phyloP scores from a whole-genome alignment of 2,888 invertebrate genomes.

The Lissocephala sabroskyi region DNA sequence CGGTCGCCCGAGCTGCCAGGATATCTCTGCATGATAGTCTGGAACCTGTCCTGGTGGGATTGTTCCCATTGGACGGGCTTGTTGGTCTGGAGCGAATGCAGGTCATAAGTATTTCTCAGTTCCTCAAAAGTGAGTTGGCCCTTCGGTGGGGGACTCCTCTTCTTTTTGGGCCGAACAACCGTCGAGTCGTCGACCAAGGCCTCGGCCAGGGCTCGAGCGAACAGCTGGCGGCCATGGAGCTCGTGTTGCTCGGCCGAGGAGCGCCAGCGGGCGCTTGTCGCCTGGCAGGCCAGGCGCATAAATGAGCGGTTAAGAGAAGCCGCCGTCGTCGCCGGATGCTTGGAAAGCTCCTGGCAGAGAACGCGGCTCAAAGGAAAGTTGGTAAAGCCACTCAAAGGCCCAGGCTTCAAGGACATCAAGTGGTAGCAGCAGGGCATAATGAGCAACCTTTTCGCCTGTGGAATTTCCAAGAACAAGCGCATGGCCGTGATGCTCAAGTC shows the following conservation, averaged over 20 bases:
- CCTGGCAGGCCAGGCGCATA: conserved; percentile 82
- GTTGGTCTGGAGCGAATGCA: conserved; percentile 35
- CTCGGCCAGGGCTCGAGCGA: conserved; percentile 78
- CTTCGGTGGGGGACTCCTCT: not conserved
- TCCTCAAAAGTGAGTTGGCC: conserved; percentile 24
- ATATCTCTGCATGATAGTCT: conserved; percentile 36
- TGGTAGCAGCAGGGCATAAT: conserved; percentile 89
- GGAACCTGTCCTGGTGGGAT: no score
- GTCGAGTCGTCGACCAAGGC: conserved; percentile 45
- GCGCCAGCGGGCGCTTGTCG: conserved; percentile 75
- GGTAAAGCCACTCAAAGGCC: conserved; percentile 63
- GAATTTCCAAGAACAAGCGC: conserved; percentile 77
- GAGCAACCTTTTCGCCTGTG: conserved; percentile 75
- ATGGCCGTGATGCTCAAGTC: conserved; percentile 82
- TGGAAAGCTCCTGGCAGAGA: conserved; percentile 68
- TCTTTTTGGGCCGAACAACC: no score
- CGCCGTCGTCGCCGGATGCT: conserved; percentile 1
- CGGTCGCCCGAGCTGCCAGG: conserved; percentile 42
- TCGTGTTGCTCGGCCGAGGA: conserved; percentile 73
- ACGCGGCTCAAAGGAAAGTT: conserved; percentile 80
- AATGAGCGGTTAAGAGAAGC: conserved; percentile 77
- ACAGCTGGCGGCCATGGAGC: conserved; percentile 73
- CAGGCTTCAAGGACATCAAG: conserved; percentile 76
- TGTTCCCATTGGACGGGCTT: no score
- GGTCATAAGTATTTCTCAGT: conserved; percentile 34